Percentiles rank a stretch among this genome's conserved stretches.
Conservation (phyloP, 2,113 vertebrate species). For the Sinocyclocheilus grahami region DNA sequence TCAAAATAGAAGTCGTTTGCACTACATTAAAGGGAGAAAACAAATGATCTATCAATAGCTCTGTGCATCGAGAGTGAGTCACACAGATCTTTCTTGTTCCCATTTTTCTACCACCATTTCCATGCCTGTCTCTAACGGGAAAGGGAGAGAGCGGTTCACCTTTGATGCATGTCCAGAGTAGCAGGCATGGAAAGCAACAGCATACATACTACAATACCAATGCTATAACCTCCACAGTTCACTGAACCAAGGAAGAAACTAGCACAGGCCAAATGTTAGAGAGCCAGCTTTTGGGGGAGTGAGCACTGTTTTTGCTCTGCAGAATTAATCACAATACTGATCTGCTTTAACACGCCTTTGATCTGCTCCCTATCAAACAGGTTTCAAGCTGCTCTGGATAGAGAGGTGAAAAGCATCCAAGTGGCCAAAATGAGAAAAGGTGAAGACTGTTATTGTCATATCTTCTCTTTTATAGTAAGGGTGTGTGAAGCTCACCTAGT, state of each 20-base stretch:
- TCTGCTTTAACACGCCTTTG: conserved; percentile 19
- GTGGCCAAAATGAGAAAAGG: background rate
- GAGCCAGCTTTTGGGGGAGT: background rate
- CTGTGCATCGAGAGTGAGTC: background rate
- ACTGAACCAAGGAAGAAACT: conserved; percentile 33
- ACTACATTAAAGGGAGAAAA: background rate
- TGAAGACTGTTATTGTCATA: background rate
- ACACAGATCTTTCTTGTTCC: background rate
- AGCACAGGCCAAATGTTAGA: background rate
- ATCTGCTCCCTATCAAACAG: background rate
- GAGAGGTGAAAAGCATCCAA: background rate
- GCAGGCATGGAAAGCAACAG: conserved; percentile 32
- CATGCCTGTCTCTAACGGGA: background rate
- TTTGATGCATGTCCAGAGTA: conserved; percentile 47
- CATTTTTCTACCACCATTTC: background rate
- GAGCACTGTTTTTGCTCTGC: background rate
- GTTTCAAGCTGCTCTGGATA: background rate
- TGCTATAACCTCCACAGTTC: conserved; percentile 36
- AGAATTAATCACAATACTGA: conserved; percentile 10
- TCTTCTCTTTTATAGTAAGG: too few species aligned
- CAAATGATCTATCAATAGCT: background rate
- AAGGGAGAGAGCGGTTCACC: conserved; percentile 2
- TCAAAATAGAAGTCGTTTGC: background rate
- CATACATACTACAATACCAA: conserved; percentile 17
- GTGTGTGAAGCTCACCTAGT: too few species aligned